Conservation (phyloP, 2,888 invertebrate species). For the Leuctra nigra region DNA sequence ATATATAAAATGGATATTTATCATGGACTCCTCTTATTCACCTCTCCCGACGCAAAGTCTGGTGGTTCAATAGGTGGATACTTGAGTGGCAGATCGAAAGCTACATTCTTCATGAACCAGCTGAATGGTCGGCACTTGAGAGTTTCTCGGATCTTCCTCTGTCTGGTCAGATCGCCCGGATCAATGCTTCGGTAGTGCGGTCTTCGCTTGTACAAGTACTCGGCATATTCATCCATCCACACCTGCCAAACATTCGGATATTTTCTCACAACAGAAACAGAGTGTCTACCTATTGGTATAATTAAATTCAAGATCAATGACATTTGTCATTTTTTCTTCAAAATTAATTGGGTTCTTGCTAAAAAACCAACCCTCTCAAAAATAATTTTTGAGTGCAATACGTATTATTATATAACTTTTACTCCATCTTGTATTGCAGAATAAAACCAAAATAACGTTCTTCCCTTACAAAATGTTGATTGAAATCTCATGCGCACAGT, state of each 20-base stretch:
- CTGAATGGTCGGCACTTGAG: constrained; percentile 86
- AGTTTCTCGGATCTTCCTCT: constrained; percentile 63
- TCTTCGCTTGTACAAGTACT: constrained; percentile 71
- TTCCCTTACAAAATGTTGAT: no score
- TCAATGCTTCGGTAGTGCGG: constrained; percentile 70
- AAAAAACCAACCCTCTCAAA: no score
- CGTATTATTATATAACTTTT: no score
- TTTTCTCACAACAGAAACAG: no score
- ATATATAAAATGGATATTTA: neutral
- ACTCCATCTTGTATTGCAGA: no score
- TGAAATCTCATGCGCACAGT: no score
- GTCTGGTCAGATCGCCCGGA: constrained; percentile 72
- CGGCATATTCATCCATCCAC: constrained; percentile 98
- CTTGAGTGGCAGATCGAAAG: constrained; percentile 78
- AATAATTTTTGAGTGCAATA: no score
- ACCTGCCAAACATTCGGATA: constrained; percentile 49
- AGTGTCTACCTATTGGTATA: no score
- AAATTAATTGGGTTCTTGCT: no score
- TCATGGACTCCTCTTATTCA: constrained; percentile 41
- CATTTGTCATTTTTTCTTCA: no score
- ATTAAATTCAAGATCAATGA: no score
- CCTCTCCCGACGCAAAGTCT: constrained; percentile 72
- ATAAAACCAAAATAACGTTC: no score
- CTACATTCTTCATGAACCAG: constrained; percentile 91
- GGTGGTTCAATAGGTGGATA: constrained; percentile 86